A percentile compares a stretch with the other conserved stretches of the same genome.
Conservation (phyloP, 2,113 vertebrate species). For the Myiozetetes cayanensis region DNA sequence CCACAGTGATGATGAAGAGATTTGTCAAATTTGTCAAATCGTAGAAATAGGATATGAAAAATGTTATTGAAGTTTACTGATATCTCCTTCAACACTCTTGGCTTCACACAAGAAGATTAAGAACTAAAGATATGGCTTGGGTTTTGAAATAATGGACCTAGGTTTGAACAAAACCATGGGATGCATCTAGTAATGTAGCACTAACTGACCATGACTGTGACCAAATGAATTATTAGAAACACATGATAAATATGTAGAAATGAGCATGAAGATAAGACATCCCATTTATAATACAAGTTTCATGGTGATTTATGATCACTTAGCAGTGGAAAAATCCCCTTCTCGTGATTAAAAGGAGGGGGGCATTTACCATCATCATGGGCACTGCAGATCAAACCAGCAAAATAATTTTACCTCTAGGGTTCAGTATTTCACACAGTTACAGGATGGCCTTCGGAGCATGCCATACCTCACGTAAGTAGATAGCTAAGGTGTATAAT, state of each 20-base stretch:
- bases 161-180: background rate
- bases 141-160: background rate
- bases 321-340: background rate
- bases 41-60: background rate
- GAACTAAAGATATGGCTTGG: background rate
- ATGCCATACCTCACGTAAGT: background rate
- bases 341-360: background rate
- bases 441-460: slow-evolving; percentile 32
- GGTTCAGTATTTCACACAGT: background rate
- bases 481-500: too few species aligned
- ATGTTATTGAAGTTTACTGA: background rate
- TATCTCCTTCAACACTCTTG: background rate
- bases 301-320: background rate
- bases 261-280: background rate
- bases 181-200: background rate
- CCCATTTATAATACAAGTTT: background rate
- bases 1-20: background rate
- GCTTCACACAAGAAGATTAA: background rate
- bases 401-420: background rate
- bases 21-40: background rate
- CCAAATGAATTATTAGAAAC: background rate
- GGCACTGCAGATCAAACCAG: background rate
- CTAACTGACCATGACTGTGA: background rate
- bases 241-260: background rate
- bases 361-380: background rate